A percentile compares a stretch with the other conserved stretches of the same genome.
Evolutionary conservation across 2,888 invertebrate species (phyloP).

Genomic region (Dichetophora obliterata): DNA sequence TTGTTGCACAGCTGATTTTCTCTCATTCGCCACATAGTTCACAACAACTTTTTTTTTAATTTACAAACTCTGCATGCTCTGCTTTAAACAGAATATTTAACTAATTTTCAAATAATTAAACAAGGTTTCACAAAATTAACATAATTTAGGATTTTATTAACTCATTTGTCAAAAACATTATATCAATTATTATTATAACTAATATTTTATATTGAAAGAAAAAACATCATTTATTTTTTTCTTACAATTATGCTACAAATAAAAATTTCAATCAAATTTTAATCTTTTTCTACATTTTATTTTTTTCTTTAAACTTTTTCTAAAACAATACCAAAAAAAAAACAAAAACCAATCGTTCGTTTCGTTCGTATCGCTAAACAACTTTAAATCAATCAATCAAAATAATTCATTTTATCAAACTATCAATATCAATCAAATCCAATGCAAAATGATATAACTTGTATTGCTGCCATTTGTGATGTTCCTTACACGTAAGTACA

Average conservation of each 20-base stretch:
- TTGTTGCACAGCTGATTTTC: background rate
- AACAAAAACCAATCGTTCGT: slow-evolving; percentile 39
- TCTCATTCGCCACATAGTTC: slow-evolving; percentile 4
- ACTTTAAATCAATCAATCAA: slow-evolving; percentile 31
- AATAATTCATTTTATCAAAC: slow-evolving; percentile 21
- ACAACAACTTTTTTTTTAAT: slow-evolving; percentile 14
- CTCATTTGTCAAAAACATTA: background rate
- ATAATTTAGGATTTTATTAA: slow-evolving; percentile 11
- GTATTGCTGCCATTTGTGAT: slow-evolving; percentile 27
- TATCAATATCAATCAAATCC: slow-evolving; percentile 30
- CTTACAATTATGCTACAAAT: slow-evolving; percentile 30
- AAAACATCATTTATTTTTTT: background rate
- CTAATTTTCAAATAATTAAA: background rate
- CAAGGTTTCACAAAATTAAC: slow-evolving; percentile 5
- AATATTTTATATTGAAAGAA: background rate
- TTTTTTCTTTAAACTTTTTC: slow-evolving; percentile 55
- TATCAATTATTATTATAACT: slow-evolving; percentile 8
- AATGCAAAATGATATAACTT: slow-evolving; percentile 28
- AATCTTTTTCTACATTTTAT: slow-evolving; percentile 60
- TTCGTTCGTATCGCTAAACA: slow-evolving; percentile 58
- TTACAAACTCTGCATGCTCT: slow-evolving; percentile 50
- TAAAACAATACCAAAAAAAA: slow-evolving; percentile 25
- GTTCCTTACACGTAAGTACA: slow-evolving; percentile 37
- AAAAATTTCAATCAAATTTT: slow-evolving; percentile 43
- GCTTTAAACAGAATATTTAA: slow-evolving; percentile 45